Evolutionary conservation across 2,888 invertebrate species (phyloP).

Genomic region (Cephus rjabovi): DNA sequence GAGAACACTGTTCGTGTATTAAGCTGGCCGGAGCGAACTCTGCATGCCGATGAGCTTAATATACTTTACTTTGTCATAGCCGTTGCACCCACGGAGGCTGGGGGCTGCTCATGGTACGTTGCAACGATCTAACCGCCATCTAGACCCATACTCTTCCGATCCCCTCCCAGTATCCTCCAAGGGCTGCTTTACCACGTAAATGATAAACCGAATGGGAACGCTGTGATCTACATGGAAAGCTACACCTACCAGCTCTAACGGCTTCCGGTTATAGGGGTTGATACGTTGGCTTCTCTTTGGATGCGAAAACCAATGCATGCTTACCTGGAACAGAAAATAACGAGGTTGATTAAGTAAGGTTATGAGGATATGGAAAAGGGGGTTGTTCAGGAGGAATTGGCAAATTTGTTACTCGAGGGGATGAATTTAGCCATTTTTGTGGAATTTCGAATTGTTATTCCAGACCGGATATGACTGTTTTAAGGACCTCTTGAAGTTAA

Average conservation of each 20-base stretch:
- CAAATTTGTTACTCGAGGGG: no score
- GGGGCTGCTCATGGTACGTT: background rate
- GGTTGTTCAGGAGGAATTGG: no score
- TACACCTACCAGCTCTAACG: background rate
- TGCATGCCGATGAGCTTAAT: slow-evolving; percentile 63
- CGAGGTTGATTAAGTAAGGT: slow-evolving; percentile 1
- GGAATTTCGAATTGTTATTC: background rate
- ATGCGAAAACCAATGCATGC: slow-evolving; percentile 27
- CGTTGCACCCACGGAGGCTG: slow-evolving; percentile 14
- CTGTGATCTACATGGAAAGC: background rate
- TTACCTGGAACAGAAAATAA: slow-evolving; percentile 52
- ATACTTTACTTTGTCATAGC: slow-evolving; percentile 59
- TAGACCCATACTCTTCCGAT: background rate
- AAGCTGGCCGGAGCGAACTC: slow-evolving; percentile 54
- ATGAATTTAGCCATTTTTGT: background rate
- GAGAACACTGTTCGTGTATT: slow-evolving; percentile 44
- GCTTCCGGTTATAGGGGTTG: background rate
- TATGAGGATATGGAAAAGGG: background rate
- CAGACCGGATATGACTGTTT: background rate
- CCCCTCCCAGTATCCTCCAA: background rate
- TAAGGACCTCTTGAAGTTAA: background rate
- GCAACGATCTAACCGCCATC: background rate
- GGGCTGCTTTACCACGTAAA: background rate
- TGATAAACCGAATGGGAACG: background rate
- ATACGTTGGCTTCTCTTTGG: background rate